Evolutionary conservation across 2,888 invertebrate species (phyloP).

Genomic region (Mylabris sibirica): DNA sequence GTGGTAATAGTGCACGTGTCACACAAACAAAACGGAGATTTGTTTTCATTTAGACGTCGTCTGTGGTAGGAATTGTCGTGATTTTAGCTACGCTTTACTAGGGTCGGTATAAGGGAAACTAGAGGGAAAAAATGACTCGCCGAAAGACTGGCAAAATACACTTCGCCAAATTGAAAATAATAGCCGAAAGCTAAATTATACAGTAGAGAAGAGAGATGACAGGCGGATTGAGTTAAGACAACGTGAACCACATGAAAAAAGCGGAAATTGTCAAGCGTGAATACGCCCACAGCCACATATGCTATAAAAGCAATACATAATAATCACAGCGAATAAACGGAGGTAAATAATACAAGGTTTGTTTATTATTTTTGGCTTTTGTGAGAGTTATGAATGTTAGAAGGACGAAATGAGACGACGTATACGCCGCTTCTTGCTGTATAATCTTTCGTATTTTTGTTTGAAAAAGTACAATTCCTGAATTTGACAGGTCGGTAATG

Average conservation of each 20-base stretch:
- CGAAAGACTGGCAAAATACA: conserved; percentile 48
- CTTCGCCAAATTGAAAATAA: conserved; percentile 55
- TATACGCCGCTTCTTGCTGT: not conserved
- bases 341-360: conserved; percentile 21
- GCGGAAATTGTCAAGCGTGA: conserved; percentile 10
- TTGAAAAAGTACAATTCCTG: conserved; percentile 40
- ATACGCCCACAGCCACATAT: not conserved
- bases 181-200: conserved; percentile 48
- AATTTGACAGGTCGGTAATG: conserved; percentile 37
- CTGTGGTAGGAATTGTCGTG: conserved; percentile 20
- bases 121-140: conserved; percentile 39
- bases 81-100: not conserved
- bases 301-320: not conserved
- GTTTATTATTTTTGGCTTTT: conserved; percentile 18
- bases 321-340: not conserved
- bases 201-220: conserved; percentile 42
- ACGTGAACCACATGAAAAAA: conserved; percentile 49
- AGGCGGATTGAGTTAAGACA: conserved; percentile 53
- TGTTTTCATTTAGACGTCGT: conserved; percentile 49
- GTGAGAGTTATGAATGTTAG: conserved; percentile 13
- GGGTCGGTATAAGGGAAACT: not conserved
- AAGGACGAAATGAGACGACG: not conserved
- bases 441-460: conserved; percentile 27
- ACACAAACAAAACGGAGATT: conserved; percentile 41
- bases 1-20: conserved; percentile 30